phyloP scores from a whole-genome alignment of 2,888 invertebrate genomes.

The Anoplius nigerrimus region DNA sequence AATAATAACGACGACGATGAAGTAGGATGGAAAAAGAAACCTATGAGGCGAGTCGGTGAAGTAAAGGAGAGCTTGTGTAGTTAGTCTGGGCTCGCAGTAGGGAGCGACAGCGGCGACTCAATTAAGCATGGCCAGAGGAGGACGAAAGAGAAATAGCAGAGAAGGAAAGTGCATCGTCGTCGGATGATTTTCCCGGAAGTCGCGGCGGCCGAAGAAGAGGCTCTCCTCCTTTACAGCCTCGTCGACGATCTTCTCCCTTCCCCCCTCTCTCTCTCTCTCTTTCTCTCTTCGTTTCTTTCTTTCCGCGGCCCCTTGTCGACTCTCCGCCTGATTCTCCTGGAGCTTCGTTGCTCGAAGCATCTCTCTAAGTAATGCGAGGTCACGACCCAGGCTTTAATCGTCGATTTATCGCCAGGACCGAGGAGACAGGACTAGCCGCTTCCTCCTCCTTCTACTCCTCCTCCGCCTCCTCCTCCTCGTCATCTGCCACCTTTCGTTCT shows the following conservation, averaged over 20 bases:
- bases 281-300: neutral
- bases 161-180: slow-evolving; percentile 5
- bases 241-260: neutral
- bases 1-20: no score
- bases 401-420: slow-evolving; percentile 56
- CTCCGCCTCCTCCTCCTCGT: neutral
- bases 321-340: no score
- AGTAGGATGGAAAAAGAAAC: no score
- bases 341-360: slow-evolving; percentile 3
- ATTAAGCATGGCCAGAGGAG: slow-evolving; percentile 1
- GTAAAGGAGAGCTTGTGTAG: neutral
- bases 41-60: neutral
- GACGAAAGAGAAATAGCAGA: slow-evolving; percentile 13
- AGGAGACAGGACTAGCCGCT: slow-evolving; percentile 36
- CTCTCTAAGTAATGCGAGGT: slow-evolving; percentile 59
- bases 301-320: slow-evolving; percentile 27
- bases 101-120: neutral
- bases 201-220: no score
- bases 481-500: no score
- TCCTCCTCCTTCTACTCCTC: slow-evolving; percentile 7
- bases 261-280: slow-evolving; percentile 1
- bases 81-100: neutral
- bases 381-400: slow-evolving; percentile 58
- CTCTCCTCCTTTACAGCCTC: no score
- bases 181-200: slow-evolving; percentile 33